Evolutionary conservation across 2,797 vertebrate genomes (phyloP), one percentile per base, ranked within the genome.

Genomic region (Phoeniculus purpureus): DNA sequence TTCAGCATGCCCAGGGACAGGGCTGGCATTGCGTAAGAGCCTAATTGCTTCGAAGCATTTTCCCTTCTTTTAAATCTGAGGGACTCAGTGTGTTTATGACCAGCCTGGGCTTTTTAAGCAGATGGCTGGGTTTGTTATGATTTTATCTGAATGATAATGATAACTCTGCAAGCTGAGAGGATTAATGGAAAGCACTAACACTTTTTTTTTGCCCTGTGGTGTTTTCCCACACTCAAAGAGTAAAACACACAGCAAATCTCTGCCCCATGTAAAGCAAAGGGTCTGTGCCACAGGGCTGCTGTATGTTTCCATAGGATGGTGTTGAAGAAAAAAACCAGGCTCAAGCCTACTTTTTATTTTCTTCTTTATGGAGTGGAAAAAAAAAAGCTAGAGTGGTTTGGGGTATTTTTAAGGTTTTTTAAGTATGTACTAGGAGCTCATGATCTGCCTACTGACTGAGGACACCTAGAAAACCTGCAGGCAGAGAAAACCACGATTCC

Each of bases 1-100:
- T 96, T 90, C 95, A 96, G 94, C 93, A 64, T 73, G 89, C 87
- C 74, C 66, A 64, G 81, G 60, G 92, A 77, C 77, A 54, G 72
- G 82, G 75, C 81, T 60, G 68, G 62, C 87, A 84, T 97, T 96
- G 94, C 55, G 11, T 97, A 97, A 97, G 79, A 85, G 64, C 59
- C 83, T 67, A 37, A 81, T 94, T 80, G 70, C 90, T 91, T 96
- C 17, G 31, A 76, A 95, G 81, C 90, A 65, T 84, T 94, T 95
- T 47, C 89, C 75, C 48, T 4, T 26, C 52, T 97, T 93, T 93
- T 76, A 96, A 96, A 96, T 92, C 89, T 89, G 94, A 87, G 91
- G 84, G 74, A 87, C 70, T 40, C 43, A 29, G 71, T 89, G 91
- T 89, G 78, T 90, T 95, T 88, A 92, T 79, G 92, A 86, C 71